A percentile compares a stretch with the other conserved stretches of the same genome.
Evolutionary conservation across 2,113 vertebrate species (phyloP).

Genomic region (Uria aalge): DNA sequence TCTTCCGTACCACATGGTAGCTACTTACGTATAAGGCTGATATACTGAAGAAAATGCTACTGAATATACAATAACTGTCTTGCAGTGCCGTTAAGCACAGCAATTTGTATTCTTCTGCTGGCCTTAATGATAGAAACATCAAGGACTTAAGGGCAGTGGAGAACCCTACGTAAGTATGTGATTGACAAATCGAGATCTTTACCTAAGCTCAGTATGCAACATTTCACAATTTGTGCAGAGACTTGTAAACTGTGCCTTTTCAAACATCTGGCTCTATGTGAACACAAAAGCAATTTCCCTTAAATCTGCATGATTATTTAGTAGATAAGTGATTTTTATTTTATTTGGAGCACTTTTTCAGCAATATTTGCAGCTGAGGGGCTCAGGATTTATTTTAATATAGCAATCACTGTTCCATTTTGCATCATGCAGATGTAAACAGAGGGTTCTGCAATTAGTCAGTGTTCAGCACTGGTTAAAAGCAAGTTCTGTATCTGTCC

Average conservation of each 20-base stretch:
- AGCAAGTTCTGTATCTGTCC: slow-evolving; percentile 46
- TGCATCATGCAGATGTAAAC: not conserved
- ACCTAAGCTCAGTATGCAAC: slow-evolving; percentile 77
- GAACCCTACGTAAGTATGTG: slow-evolving; percentile 70
- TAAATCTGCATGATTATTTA: slow-evolving; percentile 68
- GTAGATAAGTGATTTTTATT: slow-evolving; percentile 65
- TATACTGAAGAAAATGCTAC: slow-evolving; percentile 55
- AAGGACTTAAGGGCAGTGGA: slow-evolving; percentile 17
- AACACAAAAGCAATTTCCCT: slow-evolving; percentile 52
- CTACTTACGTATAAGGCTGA: not conserved
- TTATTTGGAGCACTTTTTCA: slow-evolving; percentile 77
- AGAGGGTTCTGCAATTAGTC: slow-evolving; percentile 33
- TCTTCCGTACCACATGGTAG: slow-evolving; percentile 84
- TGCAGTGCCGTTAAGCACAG: slow-evolving; percentile 41
- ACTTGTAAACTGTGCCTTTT: slow-evolving; percentile 78
- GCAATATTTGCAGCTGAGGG: slow-evolving; percentile 74
- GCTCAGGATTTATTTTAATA: slow-evolving; percentile 71
- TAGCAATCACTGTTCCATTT: slow-evolving; percentile 52
- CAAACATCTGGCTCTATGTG: slow-evolving; percentile 63
- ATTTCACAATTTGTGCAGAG: slow-evolving; percentile 66
- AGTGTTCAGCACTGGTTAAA: slow-evolving; percentile 40
- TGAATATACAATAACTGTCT: slow-evolving; percentile 47
- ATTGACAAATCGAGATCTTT: slow-evolving; percentile 77
- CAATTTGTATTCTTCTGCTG: slow-evolving; percentile 29
- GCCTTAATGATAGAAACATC: slow-evolving; percentile 37